A percentile compares a stretch with the other conserved stretches of the same genome.
Conservation (phyloP, 2,113 vertebrate genomes). For the Tachysurus fulvidraco region DNA sequence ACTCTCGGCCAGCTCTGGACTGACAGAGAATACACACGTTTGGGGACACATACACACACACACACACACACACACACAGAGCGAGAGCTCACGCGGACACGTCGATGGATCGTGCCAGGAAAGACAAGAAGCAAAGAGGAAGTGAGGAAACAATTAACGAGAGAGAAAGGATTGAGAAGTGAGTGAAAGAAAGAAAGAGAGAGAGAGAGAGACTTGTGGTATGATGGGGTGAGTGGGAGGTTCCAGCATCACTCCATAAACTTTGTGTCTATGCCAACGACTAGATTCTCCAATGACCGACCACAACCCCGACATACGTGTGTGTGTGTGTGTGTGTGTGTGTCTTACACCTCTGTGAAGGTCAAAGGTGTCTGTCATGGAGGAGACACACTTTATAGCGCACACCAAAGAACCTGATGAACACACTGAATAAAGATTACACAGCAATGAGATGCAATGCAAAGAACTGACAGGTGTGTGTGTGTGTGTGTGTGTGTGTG, state of each 20-base stretch:
- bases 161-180: constrained; percentile 4
- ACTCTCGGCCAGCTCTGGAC: constrained; percentile 33
- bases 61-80: constrained; percentile 12
- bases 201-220: constrained; percentile 41
- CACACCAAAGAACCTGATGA: background rate
- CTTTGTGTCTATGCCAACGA: constrained; percentile 5
- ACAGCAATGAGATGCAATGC: background rate
- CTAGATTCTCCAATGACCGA: background rate
- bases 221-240: constrained; percentile 63
- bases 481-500: background rate
- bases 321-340: background rate
- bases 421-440: background rate
- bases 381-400: too few species aligned
- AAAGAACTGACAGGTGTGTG: background rate
- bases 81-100: constrained; percentile 10
- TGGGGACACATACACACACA: background rate
- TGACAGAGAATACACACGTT: background rate
- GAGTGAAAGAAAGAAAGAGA: background rate
- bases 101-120: constrained; percentile 13
- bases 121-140: constrained; percentile 18
- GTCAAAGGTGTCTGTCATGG: background rate
- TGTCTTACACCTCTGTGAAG: background rate
- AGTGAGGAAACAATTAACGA: background rate
- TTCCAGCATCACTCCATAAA: constrained; percentile 21
- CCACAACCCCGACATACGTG: background rate